Base-by-base conservation (phyloP, 53 echinoderm and acorn worm species). In the Stichopus horrens region DNA sequence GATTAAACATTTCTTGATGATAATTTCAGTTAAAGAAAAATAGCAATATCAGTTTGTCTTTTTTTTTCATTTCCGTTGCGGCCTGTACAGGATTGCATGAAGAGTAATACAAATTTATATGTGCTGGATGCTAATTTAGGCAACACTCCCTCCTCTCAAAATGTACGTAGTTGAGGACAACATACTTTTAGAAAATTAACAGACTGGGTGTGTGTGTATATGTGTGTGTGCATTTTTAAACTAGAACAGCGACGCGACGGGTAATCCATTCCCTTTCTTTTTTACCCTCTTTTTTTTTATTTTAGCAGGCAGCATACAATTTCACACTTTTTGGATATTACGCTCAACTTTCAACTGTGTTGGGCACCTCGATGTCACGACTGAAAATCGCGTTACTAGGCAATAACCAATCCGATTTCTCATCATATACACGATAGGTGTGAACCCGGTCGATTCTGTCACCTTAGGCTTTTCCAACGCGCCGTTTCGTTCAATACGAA, bases 391-490 rank as follows among this genome's bases (percentile, higher is more conserved):
- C 58, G 81, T 81, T 81, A 56, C 81, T 58, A 81, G 81, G 56
- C 81, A 81, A 58, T 58, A 81, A 56, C 81, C 81, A 81, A 81
- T 81, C 81, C 19, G 58, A 81, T 57, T 57, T 57, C 52, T 53
- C 81, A 58, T 81, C 22, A 81, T 57, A 81, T 81, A 58, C 81
- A 57, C 81, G 19, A 14, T 58, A 58, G 81, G 81, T 81, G 81
- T 81, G 81, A 81, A 81, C 56, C 81, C 81, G 81, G 58, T 81
- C 81, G 81, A 81, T 81, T 21, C 57, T 81, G 11, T 9, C 81
- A 81, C 81, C 81, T 81, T 81, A 81, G 58, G 21, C 19, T 58
- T 22, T 37, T 6, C 56, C 21, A 22, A 58, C 81, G 81, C 81
- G 81, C 57, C 81, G 81, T 81, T 58, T 81, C 53, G 7, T 81